phyloP scores from a whole-genome alignment of 1,140 invertebrate species.

The Drosophila malerkotliana region DNA sequence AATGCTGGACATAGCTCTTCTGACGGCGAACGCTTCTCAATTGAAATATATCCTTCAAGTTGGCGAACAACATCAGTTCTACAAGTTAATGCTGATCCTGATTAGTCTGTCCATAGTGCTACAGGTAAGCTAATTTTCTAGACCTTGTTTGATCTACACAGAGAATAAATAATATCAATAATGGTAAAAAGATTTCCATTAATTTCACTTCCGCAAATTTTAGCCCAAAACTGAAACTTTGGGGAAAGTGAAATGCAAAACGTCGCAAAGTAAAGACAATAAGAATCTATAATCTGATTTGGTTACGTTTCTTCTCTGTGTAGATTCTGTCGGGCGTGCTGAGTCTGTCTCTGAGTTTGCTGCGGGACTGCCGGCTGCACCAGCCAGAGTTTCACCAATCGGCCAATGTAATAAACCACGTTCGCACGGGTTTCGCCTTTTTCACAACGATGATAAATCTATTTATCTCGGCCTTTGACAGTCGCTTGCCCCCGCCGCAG shows the following conservation, averaged over 20 bases:
- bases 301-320: constrained; percentile 36
- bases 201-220: not conserved
- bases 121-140: constrained; percentile 88
- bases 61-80: constrained; percentile 92
- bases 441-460: constrained; percentile 91
- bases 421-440: constrained; percentile 89
- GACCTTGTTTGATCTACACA: constrained; percentile 24
- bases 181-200: not conserved
- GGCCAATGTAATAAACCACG: constrained; percentile 89
- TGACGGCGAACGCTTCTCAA: constrained; percentile 94
- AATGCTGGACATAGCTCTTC: constrained; percentile 91
- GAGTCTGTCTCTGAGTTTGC: constrained; percentile 89
- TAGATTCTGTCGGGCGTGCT: constrained; percentile 87
- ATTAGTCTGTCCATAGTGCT: constrained; percentile 93
- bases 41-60: constrained; percentile 94
- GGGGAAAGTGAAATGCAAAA: not conserved
- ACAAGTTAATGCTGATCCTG: constrained; percentile 90
- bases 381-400: constrained; percentile 88
- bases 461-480: constrained; percentile 91
- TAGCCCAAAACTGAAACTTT: not conserved
- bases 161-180: constrained; percentile 20
- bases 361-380: constrained; percentile 90
- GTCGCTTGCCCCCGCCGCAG: constrained; percentile 69
- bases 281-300: constrained; percentile 14
- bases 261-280: not conserved